A percentile compares a stretch with the other conserved stretches of the same genome.
phyloP scores from a whole-genome alignment of 2,888 invertebrate species.

The Horisme vitalbata region DNA sequence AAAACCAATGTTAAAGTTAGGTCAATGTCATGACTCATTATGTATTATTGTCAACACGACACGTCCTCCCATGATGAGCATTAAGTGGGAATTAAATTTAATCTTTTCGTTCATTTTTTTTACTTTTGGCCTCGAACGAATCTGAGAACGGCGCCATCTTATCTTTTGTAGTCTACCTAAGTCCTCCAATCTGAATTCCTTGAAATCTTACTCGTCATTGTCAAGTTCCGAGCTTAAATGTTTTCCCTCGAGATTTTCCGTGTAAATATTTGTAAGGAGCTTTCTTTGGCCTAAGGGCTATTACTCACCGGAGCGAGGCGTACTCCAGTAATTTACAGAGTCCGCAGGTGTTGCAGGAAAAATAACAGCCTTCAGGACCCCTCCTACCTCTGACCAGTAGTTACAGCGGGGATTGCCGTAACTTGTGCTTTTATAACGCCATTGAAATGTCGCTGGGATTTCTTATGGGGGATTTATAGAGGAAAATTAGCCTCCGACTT shows the following conservation, averaged over 20 bases:
- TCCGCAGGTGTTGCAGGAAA: slow-evolving; percentile 56
- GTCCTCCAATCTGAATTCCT: background rate
- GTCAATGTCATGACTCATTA: slow-evolving; percentile 8
- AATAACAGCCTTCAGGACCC: slow-evolving; percentile 41
- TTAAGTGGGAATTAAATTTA: too few relatives aligned
- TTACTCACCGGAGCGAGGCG: slow-evolving; percentile 39
- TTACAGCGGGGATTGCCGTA: slow-evolving; percentile 39
- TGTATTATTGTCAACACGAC: too few relatives aligned
- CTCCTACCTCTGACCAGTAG: slow-evolving; percentile 32
- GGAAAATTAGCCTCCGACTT: slow-evolving; percentile 1
- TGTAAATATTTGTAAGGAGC: slow-evolving; percentile 45
- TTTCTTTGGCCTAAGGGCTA: slow-evolving; percentile 44
- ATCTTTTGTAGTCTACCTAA: background rate
- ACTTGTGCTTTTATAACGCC: slow-evolving; percentile 36
- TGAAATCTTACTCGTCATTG: background rate
- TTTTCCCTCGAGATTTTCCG: slow-evolving; percentile 38
- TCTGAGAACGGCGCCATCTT: too few relatives aligned
- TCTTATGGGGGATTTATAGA: slow-evolving; percentile 30
- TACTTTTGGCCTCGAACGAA: too few relatives aligned
- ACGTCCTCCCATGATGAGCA: too few relatives aligned
- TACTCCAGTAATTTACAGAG: slow-evolving; percentile 46
- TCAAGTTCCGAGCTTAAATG: slow-evolving; percentile 24
- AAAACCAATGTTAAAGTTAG: slow-evolving; percentile 3
- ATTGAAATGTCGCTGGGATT: slow-evolving; percentile 36
- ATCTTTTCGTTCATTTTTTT: too few relatives aligned